phyloP scores from a whole-genome alignment of 2,797 vertebrate genomes.

The Australoheros facetus region DNA sequence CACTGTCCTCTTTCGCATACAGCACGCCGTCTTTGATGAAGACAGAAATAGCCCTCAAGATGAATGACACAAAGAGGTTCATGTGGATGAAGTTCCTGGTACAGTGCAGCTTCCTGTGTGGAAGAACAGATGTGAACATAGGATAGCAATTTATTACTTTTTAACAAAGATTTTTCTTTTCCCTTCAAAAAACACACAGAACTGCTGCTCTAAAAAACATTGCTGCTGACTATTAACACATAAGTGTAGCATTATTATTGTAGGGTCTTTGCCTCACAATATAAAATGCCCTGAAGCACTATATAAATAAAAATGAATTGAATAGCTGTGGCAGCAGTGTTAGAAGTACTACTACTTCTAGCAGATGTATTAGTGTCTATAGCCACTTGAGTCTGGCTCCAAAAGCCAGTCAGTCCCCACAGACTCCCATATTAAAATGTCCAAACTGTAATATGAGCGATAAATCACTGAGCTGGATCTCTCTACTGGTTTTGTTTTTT shows the following conservation, averaged over 20 bases:
- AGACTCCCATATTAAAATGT: neutral
- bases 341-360: neutral
- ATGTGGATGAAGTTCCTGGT: conserved; percentile 99
- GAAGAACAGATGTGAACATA: neutral
- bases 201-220: neutral
- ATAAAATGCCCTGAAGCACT: no score
- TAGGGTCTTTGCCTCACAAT: no score
- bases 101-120: conserved; percentile 92
- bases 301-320: no score
- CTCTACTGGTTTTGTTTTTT: neutral
- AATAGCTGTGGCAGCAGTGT: neutral
- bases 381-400: neutral
- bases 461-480: neutral
- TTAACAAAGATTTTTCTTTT: neutral
- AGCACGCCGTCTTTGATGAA: conserved; percentile 97
- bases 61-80: conserved; percentile 97
- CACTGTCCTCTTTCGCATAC: conserved; percentile 90
- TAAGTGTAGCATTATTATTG: no score
- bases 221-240: neutral
- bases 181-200: no score
- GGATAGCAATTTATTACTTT: neutral
- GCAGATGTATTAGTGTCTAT: neutral
- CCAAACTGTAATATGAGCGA: neutral
- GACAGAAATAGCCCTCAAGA: conserved; percentile 93
- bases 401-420: neutral